phyloP scores from a whole-genome alignment of 2,113 vertebrate genomes.

The Elephantulus edwardii region DNA sequence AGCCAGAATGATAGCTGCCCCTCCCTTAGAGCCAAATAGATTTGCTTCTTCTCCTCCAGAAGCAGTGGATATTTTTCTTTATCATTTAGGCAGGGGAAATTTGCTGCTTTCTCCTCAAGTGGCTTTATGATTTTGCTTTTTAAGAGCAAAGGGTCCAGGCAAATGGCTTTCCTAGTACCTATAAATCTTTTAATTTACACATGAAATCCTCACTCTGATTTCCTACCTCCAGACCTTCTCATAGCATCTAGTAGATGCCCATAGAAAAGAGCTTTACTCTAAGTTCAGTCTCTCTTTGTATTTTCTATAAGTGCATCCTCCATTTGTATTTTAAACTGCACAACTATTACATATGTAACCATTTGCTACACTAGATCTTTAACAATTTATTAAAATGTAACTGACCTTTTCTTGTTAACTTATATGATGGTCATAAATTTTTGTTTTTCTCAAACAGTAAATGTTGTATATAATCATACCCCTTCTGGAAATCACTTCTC shows the following conservation, averaged over 20 bases:
- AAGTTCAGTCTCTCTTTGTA: neutral
- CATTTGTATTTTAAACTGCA: neutral
- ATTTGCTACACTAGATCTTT: neutral
- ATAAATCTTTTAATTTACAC: neutral
- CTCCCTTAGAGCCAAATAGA: neutral
- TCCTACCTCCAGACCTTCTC: neutral
- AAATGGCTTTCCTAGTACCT: neutral
- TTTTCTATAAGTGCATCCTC: neutral
- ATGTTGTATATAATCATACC: neutral
- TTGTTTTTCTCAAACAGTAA: neutral
- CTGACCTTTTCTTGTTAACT: neutral
- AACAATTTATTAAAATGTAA: neutral
- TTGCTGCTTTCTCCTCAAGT: neutral
- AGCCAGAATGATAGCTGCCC: neutral
- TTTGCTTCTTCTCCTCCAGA: neutral
- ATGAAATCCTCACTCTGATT: neutral
- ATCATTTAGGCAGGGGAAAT: too few species aligned
- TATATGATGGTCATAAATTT: neutral
- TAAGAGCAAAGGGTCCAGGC: neutral
- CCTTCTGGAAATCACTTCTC: neutral
- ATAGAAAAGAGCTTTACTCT: neutral
- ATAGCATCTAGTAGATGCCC: rapidly evolving
- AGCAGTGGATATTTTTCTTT: neutral
- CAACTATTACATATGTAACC: neutral
- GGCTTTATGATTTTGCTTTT: neutral